Evolutionary conservation across 2,888 invertebrate species (phyloP).

Genomic region (Listrodromus nycthemerus): DNA sequence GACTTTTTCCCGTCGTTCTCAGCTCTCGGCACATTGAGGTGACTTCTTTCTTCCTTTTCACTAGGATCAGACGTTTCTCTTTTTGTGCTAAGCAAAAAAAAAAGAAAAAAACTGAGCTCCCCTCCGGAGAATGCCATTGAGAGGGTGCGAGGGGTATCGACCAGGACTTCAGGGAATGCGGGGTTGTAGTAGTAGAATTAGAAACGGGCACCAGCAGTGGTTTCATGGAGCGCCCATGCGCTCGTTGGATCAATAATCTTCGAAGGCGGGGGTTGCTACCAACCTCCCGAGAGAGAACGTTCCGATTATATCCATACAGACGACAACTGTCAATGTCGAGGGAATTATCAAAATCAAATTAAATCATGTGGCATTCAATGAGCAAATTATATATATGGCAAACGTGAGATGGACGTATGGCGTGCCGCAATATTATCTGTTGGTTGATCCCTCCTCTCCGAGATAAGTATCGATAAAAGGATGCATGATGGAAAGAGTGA

Average conservation of each 20-base stretch:
- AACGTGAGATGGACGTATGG: neutral
- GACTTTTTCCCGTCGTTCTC: conserved; percentile 10
- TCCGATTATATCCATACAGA: conserved; percentile 22
- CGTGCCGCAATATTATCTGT: neutral
- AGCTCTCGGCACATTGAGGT: neutral
- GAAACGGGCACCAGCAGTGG: conserved; percentile 41
- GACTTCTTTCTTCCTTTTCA: conserved; percentile 24
- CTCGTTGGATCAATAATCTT: conserved; percentile 61
- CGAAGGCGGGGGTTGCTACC: conserved; percentile 43
- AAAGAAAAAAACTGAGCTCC: neutral
- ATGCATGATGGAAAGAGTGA: neutral
- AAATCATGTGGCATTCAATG: neutral
- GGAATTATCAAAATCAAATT: conserved; percentile 11
- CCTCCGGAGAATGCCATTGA: neutral
- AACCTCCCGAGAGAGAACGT: conserved; percentile 33
- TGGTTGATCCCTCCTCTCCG: neutral
- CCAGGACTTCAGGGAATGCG: neutral
- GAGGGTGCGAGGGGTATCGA: conserved; percentile 53
- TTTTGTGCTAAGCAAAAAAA: neutral
- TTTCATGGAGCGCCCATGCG: conserved; percentile 60
- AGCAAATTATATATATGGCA: neutral
- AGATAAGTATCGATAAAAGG: neutral
- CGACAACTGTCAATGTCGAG: conserved; percentile 23
- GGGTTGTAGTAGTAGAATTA: conserved; percentile 13
- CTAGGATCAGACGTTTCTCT: neutral